Evolutionary conservation across 2,888 invertebrate genomes (phyloP).

Genomic region (Chelonus formosanus): DNA sequence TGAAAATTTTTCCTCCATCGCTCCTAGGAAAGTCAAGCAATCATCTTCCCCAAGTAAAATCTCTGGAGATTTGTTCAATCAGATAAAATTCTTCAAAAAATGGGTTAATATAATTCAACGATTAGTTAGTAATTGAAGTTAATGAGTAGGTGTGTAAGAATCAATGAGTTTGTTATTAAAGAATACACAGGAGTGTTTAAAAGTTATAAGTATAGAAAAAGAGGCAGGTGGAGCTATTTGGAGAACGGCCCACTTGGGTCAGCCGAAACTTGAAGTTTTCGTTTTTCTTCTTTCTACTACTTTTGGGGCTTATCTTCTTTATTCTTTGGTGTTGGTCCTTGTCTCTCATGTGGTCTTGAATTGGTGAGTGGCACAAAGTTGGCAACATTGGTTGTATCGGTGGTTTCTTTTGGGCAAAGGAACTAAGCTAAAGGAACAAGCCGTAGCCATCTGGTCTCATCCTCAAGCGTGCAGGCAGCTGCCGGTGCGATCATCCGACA

Average conservation of each 20-base stretch:
- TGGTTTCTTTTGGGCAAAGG: conserved; percentile 30
- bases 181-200: conserved; percentile 1
- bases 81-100: too few species aligned
- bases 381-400: conserved; percentile 31
- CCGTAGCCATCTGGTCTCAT: conserved; percentile 37
- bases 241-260: conserved; percentile 58
- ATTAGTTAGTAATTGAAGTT: too few species aligned
- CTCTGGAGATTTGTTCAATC: too few species aligned
- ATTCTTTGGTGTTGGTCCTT: conserved; percentile 34
- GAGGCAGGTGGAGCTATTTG: conserved; percentile 60
- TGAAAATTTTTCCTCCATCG: too few species aligned
- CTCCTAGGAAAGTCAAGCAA: too few species aligned
- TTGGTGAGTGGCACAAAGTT: conserved; percentile 31
- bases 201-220: background rate
- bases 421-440: conserved; percentile 39
- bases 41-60: too few species aligned
- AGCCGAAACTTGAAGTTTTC: conserved; percentile 38
- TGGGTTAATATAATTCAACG: too few species aligned
- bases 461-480: conserved; percentile 38
- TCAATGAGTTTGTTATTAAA: background rate
- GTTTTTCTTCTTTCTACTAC: conserved; percentile 28
- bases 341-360: background rate
- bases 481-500: conserved; percentile 28
- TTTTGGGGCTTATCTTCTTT: conserved; percentile 23
- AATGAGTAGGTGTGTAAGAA: too few species aligned